Percentiles rank a stretch among this genome's conserved stretches.
Evolutionary conservation across 2,797 vertebrate species (phyloP).

Genomic region (Vireo griseus): DNA sequence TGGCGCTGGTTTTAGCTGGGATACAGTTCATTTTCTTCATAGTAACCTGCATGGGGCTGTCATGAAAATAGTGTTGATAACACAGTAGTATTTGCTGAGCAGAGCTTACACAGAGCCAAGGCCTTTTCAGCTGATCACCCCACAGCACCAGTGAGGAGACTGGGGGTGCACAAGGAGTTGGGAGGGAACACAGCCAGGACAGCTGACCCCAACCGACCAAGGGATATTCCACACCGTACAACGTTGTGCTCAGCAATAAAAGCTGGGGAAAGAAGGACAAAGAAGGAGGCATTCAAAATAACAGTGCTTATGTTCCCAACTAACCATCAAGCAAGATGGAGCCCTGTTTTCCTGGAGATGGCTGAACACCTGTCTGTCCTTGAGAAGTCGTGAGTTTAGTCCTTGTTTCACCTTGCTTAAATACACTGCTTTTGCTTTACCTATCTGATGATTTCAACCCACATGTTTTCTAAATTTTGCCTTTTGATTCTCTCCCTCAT

Average conservation of each 20-base stretch:
- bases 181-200: neutral
- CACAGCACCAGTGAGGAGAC: fast-evolving
- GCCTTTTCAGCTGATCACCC: neutral
- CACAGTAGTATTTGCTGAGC: neutral
- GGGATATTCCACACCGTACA: neutral
- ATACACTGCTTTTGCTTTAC: neutral
- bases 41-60: neutral
- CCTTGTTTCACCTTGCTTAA: neutral
- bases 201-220: neutral
- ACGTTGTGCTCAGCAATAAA: neutral
- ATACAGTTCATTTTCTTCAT: neutral
- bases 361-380: neutral
- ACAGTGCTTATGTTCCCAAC: fast-evolving
- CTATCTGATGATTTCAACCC: neutral
- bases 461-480: neutral
- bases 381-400: neutral
- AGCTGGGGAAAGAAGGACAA: neutral
- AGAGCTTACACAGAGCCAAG: neutral
- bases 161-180: neutral
- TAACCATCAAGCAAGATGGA: neutral
- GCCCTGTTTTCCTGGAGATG: neutral
- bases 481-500: neutral
- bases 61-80: neutral
- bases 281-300: fast-evolving
- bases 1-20: neutral